A percentile compares a stretch with the other conserved stretches of the same genome.
These are phyloP conservation scores for Meta bourneti DNA, from an alignment of 2,888 invertebrate species.

Conservation along the genomic window DNA sequence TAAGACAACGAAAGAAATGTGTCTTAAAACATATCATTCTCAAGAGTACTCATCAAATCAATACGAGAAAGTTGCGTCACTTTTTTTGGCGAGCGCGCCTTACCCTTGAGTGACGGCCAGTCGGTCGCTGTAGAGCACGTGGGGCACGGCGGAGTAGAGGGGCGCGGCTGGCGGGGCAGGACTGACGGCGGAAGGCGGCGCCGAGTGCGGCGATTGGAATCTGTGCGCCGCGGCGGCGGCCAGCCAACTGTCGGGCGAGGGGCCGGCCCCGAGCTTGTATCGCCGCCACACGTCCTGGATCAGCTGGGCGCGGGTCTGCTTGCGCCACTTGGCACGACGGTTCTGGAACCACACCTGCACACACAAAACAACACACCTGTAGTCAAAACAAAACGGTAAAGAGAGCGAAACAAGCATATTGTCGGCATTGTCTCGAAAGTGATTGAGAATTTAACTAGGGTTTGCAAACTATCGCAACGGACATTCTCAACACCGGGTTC, in stretches of 20 bases:
- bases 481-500: too few species aligned
- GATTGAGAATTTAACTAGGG: too few species aligned
- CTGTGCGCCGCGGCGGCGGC: slow-evolving; percentile 38
- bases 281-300: slow-evolving; percentile 74
- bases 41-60: too few species aligned
- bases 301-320: slow-evolving; percentile 80
- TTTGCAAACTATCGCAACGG: too few species aligned
- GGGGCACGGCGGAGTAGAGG: slow-evolving; percentile 64
- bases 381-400: neutral
- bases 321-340: slow-evolving; percentile 94
- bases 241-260: slow-evolving; percentile 47
- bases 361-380: neutral
- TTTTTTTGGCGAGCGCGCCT: neutral
- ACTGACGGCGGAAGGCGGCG: slow-evolving; percentile 22
- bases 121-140: slow-evolving; percentile 67
- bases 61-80: neutral
- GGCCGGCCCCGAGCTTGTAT: slow-evolving; percentile 59
- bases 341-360: slow-evolving; percentile 95
- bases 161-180: slow-evolving; percentile 48
- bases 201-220: slow-evolving; percentile 30
- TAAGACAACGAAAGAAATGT: too few species aligned
- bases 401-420: too few species aligned
- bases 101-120: slow-evolving; percentile 64
- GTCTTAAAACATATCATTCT: too few species aligned
- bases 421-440: too few species aligned